phyloP scores from a whole-genome alignment of 2,113 vertebrate genomes.

The Raja brachyura region DNA sequence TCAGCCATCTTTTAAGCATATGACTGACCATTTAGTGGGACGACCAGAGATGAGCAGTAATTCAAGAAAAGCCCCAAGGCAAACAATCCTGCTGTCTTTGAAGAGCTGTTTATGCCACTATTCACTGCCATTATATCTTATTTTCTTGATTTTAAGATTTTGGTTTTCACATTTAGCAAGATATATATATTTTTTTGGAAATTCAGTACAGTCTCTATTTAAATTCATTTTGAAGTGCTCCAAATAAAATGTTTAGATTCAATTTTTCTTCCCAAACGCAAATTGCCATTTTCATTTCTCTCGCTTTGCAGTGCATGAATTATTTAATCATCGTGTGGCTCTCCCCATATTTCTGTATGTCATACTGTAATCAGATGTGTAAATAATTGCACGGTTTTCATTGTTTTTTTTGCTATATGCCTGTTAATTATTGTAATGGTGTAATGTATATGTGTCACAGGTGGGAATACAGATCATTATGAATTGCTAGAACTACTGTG shows the following conservation, averaged over 20 bases:
- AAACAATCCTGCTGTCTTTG: neutral
- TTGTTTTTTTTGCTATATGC: slow-evolving; percentile 23
- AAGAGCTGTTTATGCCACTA: neutral
- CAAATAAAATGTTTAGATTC: neutral
- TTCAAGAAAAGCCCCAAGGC: neutral
- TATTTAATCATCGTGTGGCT: neutral
- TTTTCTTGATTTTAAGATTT: neutral
- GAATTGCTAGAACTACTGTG: slow-evolving; percentile 31
- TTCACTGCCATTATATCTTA: neutral
- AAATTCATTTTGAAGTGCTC: neutral
- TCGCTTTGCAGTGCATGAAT: slow-evolving; percentile 34
- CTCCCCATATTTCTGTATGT: neutral
- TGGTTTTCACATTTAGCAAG: neutral
- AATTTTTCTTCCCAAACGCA: neutral
- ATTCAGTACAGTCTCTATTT: neutral
- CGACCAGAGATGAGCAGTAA: neutral
- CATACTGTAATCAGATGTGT: slow-evolving; percentile 18
- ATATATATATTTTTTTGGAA: neutral
- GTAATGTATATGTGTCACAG: slow-evolving; percentile 28
- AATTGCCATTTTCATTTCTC: neutral
- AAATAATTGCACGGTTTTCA: slow-evolving; percentile 17
- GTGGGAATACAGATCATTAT: slow-evolving; percentile 36
- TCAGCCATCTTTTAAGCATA: neutral
- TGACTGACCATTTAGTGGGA: neutral
- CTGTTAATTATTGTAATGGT: slow-evolving; percentile 35